These are phyloP conservation scores for Zoanthus sociatus DNA, from an alignment of 92 coral and sea anemone genomes.

Conservation along the genomic window DNA sequence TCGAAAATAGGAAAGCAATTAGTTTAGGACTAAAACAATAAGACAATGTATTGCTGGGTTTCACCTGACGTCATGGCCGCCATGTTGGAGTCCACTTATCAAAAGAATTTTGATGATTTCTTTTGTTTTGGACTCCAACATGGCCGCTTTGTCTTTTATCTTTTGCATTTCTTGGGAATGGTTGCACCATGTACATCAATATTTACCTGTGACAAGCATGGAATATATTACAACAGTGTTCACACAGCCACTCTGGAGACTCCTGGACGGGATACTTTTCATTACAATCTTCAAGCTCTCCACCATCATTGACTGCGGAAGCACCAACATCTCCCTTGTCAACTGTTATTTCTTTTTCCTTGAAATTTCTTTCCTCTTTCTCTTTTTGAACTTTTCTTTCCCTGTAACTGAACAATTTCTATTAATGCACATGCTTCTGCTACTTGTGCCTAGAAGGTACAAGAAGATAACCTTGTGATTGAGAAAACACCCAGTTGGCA, in stretches of 20 bases:
- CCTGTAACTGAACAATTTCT: neutral
- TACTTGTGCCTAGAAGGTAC: neutral
- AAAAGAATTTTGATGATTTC: too few relatives aligned
- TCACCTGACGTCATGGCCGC: too few relatives aligned
- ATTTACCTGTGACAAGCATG: conserved; percentile 31
- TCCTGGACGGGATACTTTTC: conserved; percentile 26
- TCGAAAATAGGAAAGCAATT: neutral
- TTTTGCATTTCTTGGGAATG: neutral
- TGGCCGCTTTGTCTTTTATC: too few relatives aligned
- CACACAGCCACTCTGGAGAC: conserved; percentile 39
- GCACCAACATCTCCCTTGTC: neutral
- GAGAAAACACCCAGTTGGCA: neutral
- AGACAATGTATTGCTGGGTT: neutral
- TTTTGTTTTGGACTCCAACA: too few relatives aligned
- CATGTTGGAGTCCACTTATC: too few relatives aligned
- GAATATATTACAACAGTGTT: conserved; percentile 26
- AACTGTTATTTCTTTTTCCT: neutral
- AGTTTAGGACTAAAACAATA: neutral
- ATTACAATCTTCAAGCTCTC: neutral
- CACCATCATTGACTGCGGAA: neutral
- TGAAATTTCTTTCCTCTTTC: neutral
- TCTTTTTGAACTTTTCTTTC: neutral
- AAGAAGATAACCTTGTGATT: conserved; percentile 1
- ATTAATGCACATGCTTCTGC: neutral
- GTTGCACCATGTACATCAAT: neutral